Conservation (phyloP, 2,888 invertebrate genomes). For the Andrena hattorfiana region DNA sequence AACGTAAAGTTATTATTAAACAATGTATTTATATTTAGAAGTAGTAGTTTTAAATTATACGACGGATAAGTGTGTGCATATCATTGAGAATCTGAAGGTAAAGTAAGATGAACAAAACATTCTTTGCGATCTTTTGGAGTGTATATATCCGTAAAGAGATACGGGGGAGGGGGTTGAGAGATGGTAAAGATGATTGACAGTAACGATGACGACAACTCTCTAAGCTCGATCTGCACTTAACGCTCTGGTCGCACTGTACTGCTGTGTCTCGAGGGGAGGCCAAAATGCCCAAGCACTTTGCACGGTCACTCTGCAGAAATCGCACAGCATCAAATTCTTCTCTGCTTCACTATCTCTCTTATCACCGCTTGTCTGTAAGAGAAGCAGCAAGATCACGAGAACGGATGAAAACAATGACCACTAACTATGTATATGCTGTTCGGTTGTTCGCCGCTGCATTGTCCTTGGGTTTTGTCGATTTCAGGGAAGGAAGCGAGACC, state of each 20-base stretch:
- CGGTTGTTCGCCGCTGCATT: slow-evolving; percentile 75
- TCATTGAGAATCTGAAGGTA: slow-evolving; percentile 33
- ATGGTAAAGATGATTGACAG: slow-evolving; percentile 31
- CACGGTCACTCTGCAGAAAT: slow-evolving; percentile 79
- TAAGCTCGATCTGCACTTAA: slow-evolving; percentile 63
- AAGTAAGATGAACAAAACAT: slow-evolving; percentile 4
- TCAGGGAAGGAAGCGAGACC: slow-evolving; percentile 82
- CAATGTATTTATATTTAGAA: slow-evolving; percentile 5
- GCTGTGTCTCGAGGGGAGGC: slow-evolving; percentile 31
- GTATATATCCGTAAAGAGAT: neutral
- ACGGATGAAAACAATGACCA: slow-evolving; percentile 49
- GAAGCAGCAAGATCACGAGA: slow-evolving; percentile 63
- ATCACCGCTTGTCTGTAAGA: slow-evolving; percentile 77
- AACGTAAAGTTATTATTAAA: slow-evolving; percentile 24
- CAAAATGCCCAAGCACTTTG: slow-evolving; percentile 81
- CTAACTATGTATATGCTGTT: slow-evolving; percentile 38
- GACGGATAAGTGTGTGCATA: slow-evolving; percentile 27
- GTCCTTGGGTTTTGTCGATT: slow-evolving; percentile 83
- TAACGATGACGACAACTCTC: slow-evolving; percentile 62
- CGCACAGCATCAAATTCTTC: slow-evolving; percentile 60
- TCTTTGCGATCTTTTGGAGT: slow-evolving; percentile 27
- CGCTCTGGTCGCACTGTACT: slow-evolving; percentile 56
- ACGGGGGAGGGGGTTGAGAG: neutral
- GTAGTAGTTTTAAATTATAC: slow-evolving; percentile 9
- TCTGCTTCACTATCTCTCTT: slow-evolving; percentile 41